These are phyloP conservation scores for Coregonus clupeaformis DNA, from an alignment of 2,113 vertebrate species.

Conservation along the genomic window DNA sequence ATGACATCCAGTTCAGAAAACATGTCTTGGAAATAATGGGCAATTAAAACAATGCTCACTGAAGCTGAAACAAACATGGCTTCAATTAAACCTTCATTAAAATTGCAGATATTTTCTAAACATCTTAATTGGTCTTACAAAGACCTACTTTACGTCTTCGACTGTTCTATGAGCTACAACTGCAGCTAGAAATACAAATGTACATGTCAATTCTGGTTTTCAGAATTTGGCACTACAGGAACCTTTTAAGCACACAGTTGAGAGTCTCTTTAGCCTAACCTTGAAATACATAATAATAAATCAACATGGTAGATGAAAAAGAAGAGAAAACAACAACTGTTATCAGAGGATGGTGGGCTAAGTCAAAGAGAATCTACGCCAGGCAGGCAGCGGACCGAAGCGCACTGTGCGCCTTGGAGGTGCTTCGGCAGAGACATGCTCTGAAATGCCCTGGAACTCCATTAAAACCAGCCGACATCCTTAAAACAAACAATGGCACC, in stretches of 20 bases:
- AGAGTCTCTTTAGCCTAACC: too few relatives aligned
- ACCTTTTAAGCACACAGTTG: too few relatives aligned
- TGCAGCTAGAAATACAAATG: too few relatives aligned
- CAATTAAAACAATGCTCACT: slow-evolving; percentile 50
- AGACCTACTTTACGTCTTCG: neutral
- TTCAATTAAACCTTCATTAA: slow-evolving; percentile 49
- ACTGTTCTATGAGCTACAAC: neutral
- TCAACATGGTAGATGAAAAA: neutral
- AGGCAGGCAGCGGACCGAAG: neutral
- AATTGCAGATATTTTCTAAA: slow-evolving; percentile 34
- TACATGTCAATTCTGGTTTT: too few relatives aligned
- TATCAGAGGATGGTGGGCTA: slow-evolving; percentile 17
- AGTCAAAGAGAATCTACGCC: slow-evolving; percentile 42
- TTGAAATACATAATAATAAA: too few relatives aligned
- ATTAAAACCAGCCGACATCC: slow-evolving; percentile 63
- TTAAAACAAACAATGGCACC: slow-evolving; percentile 70
- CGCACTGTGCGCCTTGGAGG: slow-evolving; percentile 60
- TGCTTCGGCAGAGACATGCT: slow-evolving; percentile 61
- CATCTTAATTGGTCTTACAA: slow-evolving; percentile 5
- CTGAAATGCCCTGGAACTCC: slow-evolving; percentile 66
- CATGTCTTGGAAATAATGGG: slow-evolving; percentile 28
- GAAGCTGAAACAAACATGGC: slow-evolving; percentile 43
- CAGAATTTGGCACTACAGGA: too few relatives aligned
- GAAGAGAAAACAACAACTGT: neutral
- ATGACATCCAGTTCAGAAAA: neutral